Percentiles rank a stretch among this genome's conserved stretches.
phyloP scores from a whole-genome alignment of 2,113 vertebrate genomes.

The Dendropsophus ebraccatus region DNA sequence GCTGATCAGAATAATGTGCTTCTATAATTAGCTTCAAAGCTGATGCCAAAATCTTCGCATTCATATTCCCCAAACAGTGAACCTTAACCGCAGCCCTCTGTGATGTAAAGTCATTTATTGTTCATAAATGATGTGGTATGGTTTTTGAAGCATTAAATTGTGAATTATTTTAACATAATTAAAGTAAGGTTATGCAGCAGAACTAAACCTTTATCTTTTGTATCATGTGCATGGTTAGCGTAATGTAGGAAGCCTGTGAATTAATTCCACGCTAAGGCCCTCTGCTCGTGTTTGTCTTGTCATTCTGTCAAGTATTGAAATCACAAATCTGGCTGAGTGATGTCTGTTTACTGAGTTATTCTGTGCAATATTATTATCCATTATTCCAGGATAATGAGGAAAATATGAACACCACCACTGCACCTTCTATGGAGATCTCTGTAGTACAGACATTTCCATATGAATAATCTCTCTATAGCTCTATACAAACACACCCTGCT shows the following conservation, averaged over 20 bases:
- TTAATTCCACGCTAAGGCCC: constrained; percentile 23
- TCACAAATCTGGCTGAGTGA: constrained; percentile 17
- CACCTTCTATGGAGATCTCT: background rate
- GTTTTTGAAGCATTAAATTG: constrained; percentile 22
- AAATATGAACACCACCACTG: background rate
- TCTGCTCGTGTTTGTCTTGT: constrained; percentile 24
- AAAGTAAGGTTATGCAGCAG: constrained; percentile 27
- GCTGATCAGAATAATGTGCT: background rate
- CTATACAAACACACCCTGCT: background rate
- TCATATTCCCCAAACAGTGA: constrained; percentile 1
- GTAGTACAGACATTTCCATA: background rate
- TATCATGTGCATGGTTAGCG: constrained; percentile 27
- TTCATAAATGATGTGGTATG: constrained; percentile 19
- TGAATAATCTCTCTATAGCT: background rate
- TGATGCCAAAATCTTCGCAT: constrained; percentile 27
- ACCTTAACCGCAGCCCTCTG: background rate
- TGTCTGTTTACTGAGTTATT: constrained; percentile 11
- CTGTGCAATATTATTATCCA: constrained; percentile 7
- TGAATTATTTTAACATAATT: constrained; percentile 49
- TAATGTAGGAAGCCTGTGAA: constrained; percentile 16
- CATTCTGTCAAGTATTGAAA: constrained; percentile 28
- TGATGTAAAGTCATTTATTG: constrained; percentile 31
- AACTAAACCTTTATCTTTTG: constrained; percentile 42
- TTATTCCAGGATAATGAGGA: constrained; percentile 6
- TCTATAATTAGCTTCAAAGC: constrained; percentile 15